A percentile compares a stretch with the other conserved stretches of the same genome.
Conservation (phyloP, 64 coral and sea anemone genomes). For the Porites lutea region DNA sequence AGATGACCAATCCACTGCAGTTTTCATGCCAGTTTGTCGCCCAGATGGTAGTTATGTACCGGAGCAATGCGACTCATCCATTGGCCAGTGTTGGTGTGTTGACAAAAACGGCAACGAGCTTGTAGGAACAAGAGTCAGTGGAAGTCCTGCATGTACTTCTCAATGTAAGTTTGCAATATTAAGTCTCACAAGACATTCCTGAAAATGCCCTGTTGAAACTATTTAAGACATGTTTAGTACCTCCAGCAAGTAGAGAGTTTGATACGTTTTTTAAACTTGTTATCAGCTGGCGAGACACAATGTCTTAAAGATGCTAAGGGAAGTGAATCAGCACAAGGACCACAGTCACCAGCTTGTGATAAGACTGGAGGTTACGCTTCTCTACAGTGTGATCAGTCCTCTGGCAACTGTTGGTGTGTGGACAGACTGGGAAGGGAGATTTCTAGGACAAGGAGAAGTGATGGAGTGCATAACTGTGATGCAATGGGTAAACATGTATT, state of each 20-base stretch:
- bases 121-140: conserved; percentile 28
- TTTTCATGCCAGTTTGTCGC: conserved; percentile 24
- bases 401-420: conserved; percentile 62
- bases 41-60: conserved; percentile 35
- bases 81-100: conserved; percentile 39
- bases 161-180: background rate
- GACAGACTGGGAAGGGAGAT: conserved; percentile 71
- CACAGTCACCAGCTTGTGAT: conserved; percentile 14
- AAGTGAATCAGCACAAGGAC: background rate
- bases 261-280: background rate
- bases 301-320: conserved; percentile 15
- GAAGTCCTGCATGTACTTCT: conserved; percentile 14
- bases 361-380: conserved; percentile 10
- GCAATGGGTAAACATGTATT: conserved; percentile 30
- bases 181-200: too few species aligned
- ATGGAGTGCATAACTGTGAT: conserved; percentile 33
- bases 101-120: conserved; percentile 33
- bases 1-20: conserved; percentile 1
- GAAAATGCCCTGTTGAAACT: too few species aligned
- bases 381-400: conserved; percentile 47
- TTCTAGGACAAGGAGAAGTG: conserved; percentile 30
- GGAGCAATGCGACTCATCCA: conserved; percentile 19
- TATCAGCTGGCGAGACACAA: conserved; percentile 12
- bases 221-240: too few species aligned
- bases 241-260: too few species aligned